Evolutionary conservation across 2,888 invertebrate species (phyloP).

Genomic region (Eulithis testata): DNA sequence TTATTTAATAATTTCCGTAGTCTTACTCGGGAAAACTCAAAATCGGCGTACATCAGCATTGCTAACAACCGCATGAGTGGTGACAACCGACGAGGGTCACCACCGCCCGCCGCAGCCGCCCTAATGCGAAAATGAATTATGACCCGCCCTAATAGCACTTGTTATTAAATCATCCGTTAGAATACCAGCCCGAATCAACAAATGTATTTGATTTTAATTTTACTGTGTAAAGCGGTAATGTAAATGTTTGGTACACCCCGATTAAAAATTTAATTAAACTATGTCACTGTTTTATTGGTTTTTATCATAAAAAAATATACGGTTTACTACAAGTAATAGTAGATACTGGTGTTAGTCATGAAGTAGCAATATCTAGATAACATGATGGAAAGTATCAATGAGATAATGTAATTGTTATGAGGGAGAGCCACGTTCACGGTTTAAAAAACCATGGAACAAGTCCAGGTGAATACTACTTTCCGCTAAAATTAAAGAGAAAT

Average conservation of each 20-base stretch:
- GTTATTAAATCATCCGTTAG: slow-evolving; percentile 61
- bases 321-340: too few relatives aligned
- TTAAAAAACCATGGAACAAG: background rate
- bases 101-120: slow-evolving; percentile 25
- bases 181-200: slow-evolving; percentile 36
- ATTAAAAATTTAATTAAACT: too few relatives aligned
- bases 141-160: slow-evolving; percentile 58
- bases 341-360: too few relatives aligned
- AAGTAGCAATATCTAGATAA: too few relatives aligned
- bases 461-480: slow-evolving; percentile 11
- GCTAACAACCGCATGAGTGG: slow-evolving; percentile 45
- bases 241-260: too few relatives aligned
- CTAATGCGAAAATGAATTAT: slow-evolving; percentile 70
- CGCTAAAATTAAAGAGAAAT: slow-evolving; percentile 28
- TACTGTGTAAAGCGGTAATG: too few relatives aligned
- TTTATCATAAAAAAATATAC: too few relatives aligned
- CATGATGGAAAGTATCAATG: too few relatives aligned
- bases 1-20: too few relatives aligned
- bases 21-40: background rate
- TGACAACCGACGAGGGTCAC: slow-evolving; percentile 40
- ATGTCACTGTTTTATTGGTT: too few relatives aligned
- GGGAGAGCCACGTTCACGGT: too few relatives aligned
- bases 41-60: slow-evolving; percentile 27
- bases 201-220: slow-evolving; percentile 32
- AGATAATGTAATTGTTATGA: too few relatives aligned